Evolutionary conservation across 1,140 invertebrate species (phyloP).

Genomic region (Musca vetustissima): DNA sequence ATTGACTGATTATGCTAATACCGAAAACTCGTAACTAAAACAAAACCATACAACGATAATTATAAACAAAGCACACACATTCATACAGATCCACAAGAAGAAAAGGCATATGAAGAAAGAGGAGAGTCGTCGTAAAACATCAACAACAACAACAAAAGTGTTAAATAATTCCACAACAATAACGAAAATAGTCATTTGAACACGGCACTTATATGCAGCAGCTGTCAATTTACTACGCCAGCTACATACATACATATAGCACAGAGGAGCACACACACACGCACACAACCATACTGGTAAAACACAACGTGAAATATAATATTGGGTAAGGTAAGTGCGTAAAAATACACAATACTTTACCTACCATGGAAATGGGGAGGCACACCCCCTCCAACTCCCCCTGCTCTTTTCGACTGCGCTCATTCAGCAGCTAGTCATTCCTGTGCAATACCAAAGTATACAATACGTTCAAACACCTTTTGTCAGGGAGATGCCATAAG

Average conservation of each 20-base stretch:
- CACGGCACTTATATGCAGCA: no score
- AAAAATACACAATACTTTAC: slow-evolving; percentile 18
- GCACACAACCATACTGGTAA: background rate
- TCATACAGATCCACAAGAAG: no score
- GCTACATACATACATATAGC: background rate
- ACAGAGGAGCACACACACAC: background rate
- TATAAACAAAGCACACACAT: slow-evolving; percentile 1
- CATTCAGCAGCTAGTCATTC: no score
- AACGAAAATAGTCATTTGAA: background rate
- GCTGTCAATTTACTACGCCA: no score
- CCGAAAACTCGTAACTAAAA: background rate
- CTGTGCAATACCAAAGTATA: background rate
- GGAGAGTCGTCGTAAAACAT: no score
- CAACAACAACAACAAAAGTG: background rate
- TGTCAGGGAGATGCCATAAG: background rate
- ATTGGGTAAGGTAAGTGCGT: slow-evolving; percentile 24
- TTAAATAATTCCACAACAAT: slow-evolving; percentile 8
- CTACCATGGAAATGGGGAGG: background rate
- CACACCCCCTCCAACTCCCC: background rate
- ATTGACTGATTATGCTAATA: slow-evolving; percentile 11
- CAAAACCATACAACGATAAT: background rate
- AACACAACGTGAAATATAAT: slow-evolving; percentile 2
- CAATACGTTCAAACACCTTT: slow-evolving; percentile 14
- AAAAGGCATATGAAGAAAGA: no score
- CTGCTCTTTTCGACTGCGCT: no score